Conservation (phyloP, 2,797 vertebrate species). For the Bryconaethiops microstoma region DNA sequence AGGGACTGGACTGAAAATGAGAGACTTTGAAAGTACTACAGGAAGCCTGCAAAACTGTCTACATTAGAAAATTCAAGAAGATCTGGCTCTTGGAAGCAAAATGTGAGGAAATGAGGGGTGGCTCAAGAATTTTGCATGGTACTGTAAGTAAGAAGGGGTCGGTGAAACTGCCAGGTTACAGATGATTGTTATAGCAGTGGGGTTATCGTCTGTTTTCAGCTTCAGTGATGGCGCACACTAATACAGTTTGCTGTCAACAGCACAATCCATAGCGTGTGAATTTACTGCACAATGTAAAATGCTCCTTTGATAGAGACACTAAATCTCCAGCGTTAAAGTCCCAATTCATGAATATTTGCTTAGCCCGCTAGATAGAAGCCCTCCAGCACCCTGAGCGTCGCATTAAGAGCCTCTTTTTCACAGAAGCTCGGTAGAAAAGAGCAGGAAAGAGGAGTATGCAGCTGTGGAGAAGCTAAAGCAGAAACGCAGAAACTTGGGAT, state of each 20-base stretch:
- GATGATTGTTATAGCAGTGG: background rate
- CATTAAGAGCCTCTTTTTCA: constrained; percentile 62
- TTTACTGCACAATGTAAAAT: constrained; percentile 29
- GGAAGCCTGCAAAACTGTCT: too few species aligned
- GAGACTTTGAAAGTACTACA: too few species aligned
- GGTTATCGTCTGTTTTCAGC: constrained; percentile 6
- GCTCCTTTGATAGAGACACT: constrained; percentile 15
- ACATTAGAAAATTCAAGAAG: too few species aligned
- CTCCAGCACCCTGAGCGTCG: constrained; percentile 41
- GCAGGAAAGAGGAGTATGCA: constrained; percentile 62
- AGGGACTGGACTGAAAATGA: too few species aligned
- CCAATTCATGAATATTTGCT: constrained; percentile 53
- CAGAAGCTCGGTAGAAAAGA: constrained; percentile 64
- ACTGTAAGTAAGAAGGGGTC: background rate
- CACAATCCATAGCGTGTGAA: constrained; percentile 5
- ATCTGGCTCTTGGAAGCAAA: too few species aligned
- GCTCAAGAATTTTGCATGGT: too few species aligned
- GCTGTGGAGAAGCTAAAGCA: constrained; percentile 64
- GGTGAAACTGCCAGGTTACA: background rate
- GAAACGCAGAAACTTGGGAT: constrained; percentile 71
- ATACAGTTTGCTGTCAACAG: constrained; percentile 31
- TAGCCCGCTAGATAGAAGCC: constrained; percentile 49
- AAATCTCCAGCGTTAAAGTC: constrained; percentile 31
- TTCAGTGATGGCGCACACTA: background rate
- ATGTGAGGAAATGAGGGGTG: too few species aligned